phyloP scores from a whole-genome alignment of 2,888 invertebrate species.

The Pollenia labialis region DNA sequence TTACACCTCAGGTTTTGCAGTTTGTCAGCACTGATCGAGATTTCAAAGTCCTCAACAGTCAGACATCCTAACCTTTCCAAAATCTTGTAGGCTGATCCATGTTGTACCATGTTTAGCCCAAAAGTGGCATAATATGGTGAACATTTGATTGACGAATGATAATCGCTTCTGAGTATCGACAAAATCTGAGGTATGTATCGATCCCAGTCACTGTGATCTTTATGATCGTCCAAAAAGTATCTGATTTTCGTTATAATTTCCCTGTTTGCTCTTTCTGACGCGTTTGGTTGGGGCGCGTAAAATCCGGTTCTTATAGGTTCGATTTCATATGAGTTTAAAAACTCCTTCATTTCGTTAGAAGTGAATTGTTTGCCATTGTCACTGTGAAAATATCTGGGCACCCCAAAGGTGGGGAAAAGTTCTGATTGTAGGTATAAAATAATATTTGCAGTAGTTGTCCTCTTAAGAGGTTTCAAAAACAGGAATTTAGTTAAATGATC shows the following conservation, averaged over 20 bases:
- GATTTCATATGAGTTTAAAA: constrained; percentile 44
- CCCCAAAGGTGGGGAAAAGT: too few relatives aligned
- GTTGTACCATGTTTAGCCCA: constrained; percentile 52
- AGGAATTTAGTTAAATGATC: background rate
- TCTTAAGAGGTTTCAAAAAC: too few relatives aligned
- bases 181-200: too few relatives aligned
- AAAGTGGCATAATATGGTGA: background rate
- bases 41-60: background rate
- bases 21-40: background rate
- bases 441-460: background rate
- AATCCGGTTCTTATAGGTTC: constrained; percentile 52
- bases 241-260: constrained; percentile 28
- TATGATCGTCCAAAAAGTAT: too few relatives aligned
- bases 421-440: background rate
- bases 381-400: too few relatives aligned
- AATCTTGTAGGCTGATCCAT: constrained; percentile 42
- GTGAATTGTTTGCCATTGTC: background rate
- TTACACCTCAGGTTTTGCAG: constrained; percentile 14
- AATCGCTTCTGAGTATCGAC: too few relatives aligned
- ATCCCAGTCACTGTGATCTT: too few relatives aligned
- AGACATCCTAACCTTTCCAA: constrained; percentile 28
- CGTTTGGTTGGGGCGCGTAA: constrained; percentile 64
- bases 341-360: constrained; percentile 45
- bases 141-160: too few relatives aligned
- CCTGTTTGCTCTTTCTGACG: constrained; percentile 59